phyloP scores from a whole-genome alignment of 2,888 invertebrate species.

The Encarsia formosa region DNA sequence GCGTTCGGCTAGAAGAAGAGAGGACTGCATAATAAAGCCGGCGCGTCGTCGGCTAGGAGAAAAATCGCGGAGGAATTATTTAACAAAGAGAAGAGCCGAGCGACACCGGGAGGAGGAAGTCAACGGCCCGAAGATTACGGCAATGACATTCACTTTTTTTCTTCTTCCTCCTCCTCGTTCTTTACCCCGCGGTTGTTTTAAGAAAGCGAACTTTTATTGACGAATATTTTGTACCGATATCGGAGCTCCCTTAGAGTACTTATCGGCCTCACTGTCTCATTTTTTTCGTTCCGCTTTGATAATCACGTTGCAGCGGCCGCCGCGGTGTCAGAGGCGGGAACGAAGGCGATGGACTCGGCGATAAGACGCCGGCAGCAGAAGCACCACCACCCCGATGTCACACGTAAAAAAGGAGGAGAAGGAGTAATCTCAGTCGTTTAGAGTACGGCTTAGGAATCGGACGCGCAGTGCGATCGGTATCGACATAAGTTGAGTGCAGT shows the following conservation, averaged over 20 bases:
- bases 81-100: slow-evolving; percentile 16
- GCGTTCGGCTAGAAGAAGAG: neutral
- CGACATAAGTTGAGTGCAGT: too few species aligned
- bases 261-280: too few species aligned
- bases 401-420: slow-evolving; percentile 36
- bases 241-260: too few species aligned
- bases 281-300: slow-evolving; percentile 38
- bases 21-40: slow-evolving; percentile 5
- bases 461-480: too few species aligned
- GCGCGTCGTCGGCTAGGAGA: neutral
- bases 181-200: too few species aligned
- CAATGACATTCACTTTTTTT: slow-evolving; percentile 53
- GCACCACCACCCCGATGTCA: slow-evolving; percentile 28
- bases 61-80: slow-evolving; percentile 20
- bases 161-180: slow-evolving; percentile 31
- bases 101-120: slow-evolving; percentile 9
- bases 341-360: slow-evolving; percentile 42
- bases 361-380: slow-evolving; percentile 24
- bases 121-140: slow-evolving; percentile 49
- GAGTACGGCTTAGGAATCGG: too few species aligned
- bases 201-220: too few species aligned
- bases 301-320: slow-evolving; percentile 44
- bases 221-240: too few species aligned
- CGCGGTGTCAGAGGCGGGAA: too few species aligned
- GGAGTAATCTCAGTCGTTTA: too few species aligned